Conservation (phyloP, 2,797 vertebrate genomes). For the Sylvia borin region DNA sequence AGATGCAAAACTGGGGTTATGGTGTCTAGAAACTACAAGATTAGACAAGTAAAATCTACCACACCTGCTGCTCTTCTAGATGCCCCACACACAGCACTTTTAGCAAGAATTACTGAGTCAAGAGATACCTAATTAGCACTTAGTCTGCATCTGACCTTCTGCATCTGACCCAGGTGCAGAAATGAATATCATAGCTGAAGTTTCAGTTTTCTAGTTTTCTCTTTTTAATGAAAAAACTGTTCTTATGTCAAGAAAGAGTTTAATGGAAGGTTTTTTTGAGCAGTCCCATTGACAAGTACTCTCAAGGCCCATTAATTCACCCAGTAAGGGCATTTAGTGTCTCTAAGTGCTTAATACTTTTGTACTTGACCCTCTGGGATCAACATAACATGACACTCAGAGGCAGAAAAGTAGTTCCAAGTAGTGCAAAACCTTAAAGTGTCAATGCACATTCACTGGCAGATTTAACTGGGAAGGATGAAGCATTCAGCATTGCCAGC, state of each 20-base stretch:
- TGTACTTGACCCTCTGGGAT: constrained; percentile 16
- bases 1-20: neutral
- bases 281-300: constrained; percentile 1
- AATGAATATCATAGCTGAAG: constrained; percentile 27
- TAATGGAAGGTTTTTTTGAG: constrained; percentile 1
- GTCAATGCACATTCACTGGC: neutral
- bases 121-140: constrained; percentile 55
- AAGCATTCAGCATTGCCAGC: neutral
- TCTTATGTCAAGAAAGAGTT: constrained; percentile 19
- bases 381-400: neutral
- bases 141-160: neutral
- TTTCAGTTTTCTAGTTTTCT: constrained; percentile 51
- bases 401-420: constrained; percentile 30
- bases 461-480: neutral
- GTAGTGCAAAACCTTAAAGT: neutral
- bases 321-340: neutral
- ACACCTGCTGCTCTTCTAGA: constrained; percentile 46
- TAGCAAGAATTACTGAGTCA: constrained; percentile 47
- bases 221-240: constrained; percentile 17
- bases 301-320: constrained; percentile 18
- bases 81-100: constrained; percentile 25
- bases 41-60: constrained; percentile 54
- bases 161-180: constrained; percentile 58
- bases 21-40: constrained; percentile 26
- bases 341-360: constrained; percentile 15